Percentiles rank a stretch among this genome's conserved stretches.
phyloP scores from a whole-genome alignment of 2,113 vertebrate species.

The Peromyscus maniculatus region DNA sequence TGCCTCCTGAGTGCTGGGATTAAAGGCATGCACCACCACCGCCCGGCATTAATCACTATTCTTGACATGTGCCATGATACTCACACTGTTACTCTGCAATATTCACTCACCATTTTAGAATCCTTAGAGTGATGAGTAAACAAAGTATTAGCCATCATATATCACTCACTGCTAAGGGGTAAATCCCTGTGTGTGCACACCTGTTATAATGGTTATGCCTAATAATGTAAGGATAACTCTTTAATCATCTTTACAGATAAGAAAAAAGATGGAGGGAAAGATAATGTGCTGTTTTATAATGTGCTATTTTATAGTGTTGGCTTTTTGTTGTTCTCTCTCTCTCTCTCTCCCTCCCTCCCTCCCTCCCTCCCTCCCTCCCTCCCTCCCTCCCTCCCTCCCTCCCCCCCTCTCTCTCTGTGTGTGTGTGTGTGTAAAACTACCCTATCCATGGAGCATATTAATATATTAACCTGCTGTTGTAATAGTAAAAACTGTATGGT shows the following conservation, averaged over 20 bases:
- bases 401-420: not conserved
- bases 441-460: not conserved
- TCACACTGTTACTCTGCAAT: not conserved
- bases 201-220: not conserved
- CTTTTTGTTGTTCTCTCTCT: not conserved
- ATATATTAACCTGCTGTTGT: not conserved
- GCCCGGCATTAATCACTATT: no score
- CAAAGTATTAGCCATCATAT: not conserved
- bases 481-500: not conserved
- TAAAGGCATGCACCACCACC: no score
- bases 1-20: no score
- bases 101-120: not conserved
- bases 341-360: not conserved
- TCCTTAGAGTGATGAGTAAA: not conserved
- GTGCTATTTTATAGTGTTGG: not conserved
- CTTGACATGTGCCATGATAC: not conserved
- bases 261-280: not conserved
- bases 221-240: not conserved
- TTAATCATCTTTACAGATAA: not conserved
- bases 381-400: no score
- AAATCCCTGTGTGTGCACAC: not conserved
- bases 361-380: not conserved
- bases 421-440: not conserved
- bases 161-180: not conserved
- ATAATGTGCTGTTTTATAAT: not conserved